Percentiles rank a stretch among this genome's conserved stretches.
These are phyloP conservation scores for Drosophila mulleri DNA, from an alignment of 2,888 invertebrate genomes.

Conservation along the genomic window DNA sequence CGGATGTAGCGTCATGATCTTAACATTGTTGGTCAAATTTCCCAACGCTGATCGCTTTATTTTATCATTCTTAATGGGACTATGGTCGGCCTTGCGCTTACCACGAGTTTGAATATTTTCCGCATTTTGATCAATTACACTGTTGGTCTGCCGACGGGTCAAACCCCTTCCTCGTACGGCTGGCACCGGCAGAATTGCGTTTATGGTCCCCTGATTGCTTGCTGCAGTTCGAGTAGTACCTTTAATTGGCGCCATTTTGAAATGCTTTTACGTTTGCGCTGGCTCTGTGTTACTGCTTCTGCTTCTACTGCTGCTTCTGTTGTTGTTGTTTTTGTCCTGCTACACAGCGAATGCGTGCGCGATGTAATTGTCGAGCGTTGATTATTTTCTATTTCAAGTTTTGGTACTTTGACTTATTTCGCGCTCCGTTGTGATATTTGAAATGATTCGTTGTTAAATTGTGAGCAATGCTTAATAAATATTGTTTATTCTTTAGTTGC, in stretches of 20 bases:
- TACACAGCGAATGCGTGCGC: constrained; percentile 41
- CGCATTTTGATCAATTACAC: constrained; percentile 79
- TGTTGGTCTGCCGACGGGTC: constrained; percentile 66
- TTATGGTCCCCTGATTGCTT: constrained; percentile 41
- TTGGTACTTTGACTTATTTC: constrained; percentile 35
- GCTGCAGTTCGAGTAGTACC: constrained; percentile 74
- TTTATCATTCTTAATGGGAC: constrained; percentile 90
- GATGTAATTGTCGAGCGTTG: constrained; percentile 18
- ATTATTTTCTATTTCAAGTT: constrained; percentile 8
- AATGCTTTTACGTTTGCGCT: constrained; percentile 33
- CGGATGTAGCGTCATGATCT: constrained; percentile 73
- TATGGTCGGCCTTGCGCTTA: constrained; percentile 93
- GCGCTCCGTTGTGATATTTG: constrained; percentile 16
- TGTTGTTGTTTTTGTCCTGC: constrained; percentile 43
- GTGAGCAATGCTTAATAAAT: constrained; percentile 25
- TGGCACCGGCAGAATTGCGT: constrained; percentile 69
- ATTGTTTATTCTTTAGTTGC: constrained; percentile 17
- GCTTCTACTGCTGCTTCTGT: constrained; percentile 16
- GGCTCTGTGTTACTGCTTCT: constrained; percentile 17
- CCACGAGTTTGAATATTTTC: constrained; percentile 83
- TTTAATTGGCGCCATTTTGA: constrained; percentile 84
- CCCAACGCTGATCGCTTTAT: constrained; percentile 94
- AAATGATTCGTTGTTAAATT: constrained; percentile 14
- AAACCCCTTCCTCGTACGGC: constrained; percentile 74
- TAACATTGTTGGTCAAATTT: constrained; percentile 90